These are phyloP conservation scores for Sphecodes monilicornis DNA, from an alignment of 2,888 invertebrate species.

Conservation along the genomic window DNA sequence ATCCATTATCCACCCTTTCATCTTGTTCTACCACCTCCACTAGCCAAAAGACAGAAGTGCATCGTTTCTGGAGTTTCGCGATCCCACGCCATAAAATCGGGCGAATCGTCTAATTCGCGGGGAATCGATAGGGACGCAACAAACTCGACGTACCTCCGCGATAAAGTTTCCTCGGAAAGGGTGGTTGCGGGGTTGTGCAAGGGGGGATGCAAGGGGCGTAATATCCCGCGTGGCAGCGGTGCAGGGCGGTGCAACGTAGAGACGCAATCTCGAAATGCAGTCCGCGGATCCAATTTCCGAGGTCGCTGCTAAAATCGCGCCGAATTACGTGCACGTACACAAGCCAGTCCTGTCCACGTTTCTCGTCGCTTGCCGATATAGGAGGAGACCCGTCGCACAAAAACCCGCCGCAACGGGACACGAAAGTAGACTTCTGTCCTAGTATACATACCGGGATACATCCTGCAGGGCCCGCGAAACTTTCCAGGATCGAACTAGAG, in stretches of 20 bases:
- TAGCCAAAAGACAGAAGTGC: not conserved
- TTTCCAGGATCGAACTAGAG: slow-evolving; percentile 1
- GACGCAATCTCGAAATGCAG: slow-evolving; percentile 60
- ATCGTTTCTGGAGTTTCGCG: not conserved
- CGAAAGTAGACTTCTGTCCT: not conserved
- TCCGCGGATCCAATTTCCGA: slow-evolving; percentile 63
- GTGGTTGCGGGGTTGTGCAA: not conserved
- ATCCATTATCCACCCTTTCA: not conserved
- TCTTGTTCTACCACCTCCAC: not conserved
- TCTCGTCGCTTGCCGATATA: not conserved
- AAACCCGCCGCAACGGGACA: slow-evolving; percentile 18
- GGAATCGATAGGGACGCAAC: slow-evolving; percentile 28
- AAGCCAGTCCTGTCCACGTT: not conserved
- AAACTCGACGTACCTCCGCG: slow-evolving; percentile 17
- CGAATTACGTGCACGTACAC: slow-evolving; percentile 41
- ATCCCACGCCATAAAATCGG: not conserved
- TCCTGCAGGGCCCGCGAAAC: not conserved
- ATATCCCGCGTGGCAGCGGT: slow-evolving; percentile 34
- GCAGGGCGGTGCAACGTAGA: not conserved
- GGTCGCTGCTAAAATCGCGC: slow-evolving; percentile 57
- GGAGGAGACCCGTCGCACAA: slow-evolving; percentile 1
- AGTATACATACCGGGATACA: not conserved
- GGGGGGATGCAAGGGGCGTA: slow-evolving; percentile 1
- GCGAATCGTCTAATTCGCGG: slow-evolving; percentile 28
- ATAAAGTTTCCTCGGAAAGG: slow-evolving; percentile 36